phyloP scores from a whole-genome alignment of 2,888 invertebrate genomes.

The Philaethria dido region DNA sequence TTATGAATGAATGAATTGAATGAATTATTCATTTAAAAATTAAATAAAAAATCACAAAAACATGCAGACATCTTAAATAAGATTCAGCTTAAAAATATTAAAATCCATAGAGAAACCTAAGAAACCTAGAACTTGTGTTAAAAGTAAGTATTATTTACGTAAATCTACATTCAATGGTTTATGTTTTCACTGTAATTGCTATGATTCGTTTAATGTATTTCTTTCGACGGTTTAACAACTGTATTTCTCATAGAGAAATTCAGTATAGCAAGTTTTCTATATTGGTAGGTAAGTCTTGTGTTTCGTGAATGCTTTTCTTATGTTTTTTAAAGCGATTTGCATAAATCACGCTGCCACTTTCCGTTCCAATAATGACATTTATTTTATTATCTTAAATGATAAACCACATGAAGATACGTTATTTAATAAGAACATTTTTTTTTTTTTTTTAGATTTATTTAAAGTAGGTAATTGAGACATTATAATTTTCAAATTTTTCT shows the following conservation, averaged over 20 bases:
- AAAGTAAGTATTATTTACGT: conserved; percentile 22
- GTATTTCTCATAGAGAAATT: conserved; percentile 42
- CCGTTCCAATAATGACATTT: too few relatives aligned
- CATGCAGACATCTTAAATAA: neutral
- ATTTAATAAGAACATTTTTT: too few relatives aligned
- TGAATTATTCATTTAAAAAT: too few relatives aligned
- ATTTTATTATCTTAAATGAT: too few relatives aligned
- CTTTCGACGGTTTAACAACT: conserved; percentile 35
- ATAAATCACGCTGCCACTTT: neutral
- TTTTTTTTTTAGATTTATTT: too few relatives aligned
- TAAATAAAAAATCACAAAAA: too few relatives aligned
- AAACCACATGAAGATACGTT: too few relatives aligned
- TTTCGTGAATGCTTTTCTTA: too few relatives aligned
- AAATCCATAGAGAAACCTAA: conserved; percentile 1
- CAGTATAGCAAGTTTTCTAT: conserved; percentile 20
- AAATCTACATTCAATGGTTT: conserved; percentile 32
- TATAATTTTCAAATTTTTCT: too few relatives aligned
- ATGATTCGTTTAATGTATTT: conserved; percentile 35
- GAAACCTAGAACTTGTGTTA: conserved; percentile 6
- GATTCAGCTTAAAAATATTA: too few relatives aligned
- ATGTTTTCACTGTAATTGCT: conserved; percentile 40
- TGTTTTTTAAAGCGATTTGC: neutral
- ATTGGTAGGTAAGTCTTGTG: neutral
- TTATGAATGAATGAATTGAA: too few relatives aligned
- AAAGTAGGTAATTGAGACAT: too few relatives aligned